Evolutionary conservation across 2,888 invertebrate genomes (phyloP), one percentile per base, ranked within the genome.

Genomic region (Meliscaeva auricollis): DNA sequence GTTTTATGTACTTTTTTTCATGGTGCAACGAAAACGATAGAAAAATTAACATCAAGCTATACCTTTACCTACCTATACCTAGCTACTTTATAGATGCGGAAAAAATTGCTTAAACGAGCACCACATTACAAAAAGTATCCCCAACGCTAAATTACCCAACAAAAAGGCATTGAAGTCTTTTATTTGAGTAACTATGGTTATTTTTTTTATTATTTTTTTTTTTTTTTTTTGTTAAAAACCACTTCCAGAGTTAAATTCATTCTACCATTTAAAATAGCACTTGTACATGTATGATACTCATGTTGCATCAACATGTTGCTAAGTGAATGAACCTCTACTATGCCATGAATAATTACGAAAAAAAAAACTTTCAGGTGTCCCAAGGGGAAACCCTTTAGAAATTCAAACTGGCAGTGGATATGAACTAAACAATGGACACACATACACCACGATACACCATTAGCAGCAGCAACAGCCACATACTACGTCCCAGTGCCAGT

Each of bases 371-470:
- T 32, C 69, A 62, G 56, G 64, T 77, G 48, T 64, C 66, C 56
- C 56, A 26, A 62, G 32, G 54, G 78, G 62, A 22, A 50, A 32
- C 60, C 78, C 70, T 32, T 64, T 48, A 48, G 56, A 62, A 52
- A 35, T 70, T 62, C 35, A 66, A 50, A 13, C 48, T 66, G 50
- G 46, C 50, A 32, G 48, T 69, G 50, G 11, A 30, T 60, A 58
- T 73, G 68, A 78, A 78, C 77, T 72, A 60, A 82, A 44, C 26
- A 44, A 41, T 35, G 11, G 32, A 54, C 38, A 30, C 60, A 69
- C 62, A 73, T 15, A 62, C 38, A 69, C 15, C 30, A 41, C 3
- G 13, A 32, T n/a, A 7, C n/a, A 9, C 17, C 30, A 44, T 8
- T 26, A 15, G 5, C 17, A 0, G 1, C 30, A n/a, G 13, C 17